Conservation (phyloP, 2,113 vertebrate species). For the Erpornis zantholeuca region DNA sequence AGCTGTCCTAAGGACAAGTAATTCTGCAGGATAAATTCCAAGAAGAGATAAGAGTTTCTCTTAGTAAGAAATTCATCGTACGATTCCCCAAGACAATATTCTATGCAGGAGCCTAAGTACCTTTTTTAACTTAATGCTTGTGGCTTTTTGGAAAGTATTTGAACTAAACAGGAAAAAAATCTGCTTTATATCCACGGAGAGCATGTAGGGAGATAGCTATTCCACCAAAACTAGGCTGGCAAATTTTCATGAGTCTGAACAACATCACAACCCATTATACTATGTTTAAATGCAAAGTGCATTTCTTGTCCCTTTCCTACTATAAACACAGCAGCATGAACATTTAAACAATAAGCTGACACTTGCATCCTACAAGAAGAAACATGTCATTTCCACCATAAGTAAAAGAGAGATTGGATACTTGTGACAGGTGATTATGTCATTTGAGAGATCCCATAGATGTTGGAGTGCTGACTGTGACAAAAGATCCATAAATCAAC, state of each 20-base stretch:
- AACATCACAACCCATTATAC: neutral
- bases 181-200: neutral
- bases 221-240: neutral
- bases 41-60: neutral
- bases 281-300: neutral
- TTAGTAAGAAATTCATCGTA: neutral
- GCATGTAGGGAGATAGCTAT: neutral
- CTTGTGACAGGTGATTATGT: neutral
- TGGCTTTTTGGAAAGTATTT: neutral
- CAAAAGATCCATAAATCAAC: neutral
- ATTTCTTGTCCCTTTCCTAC: neutral
- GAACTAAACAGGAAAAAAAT: neutral
- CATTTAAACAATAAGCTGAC: neutral
- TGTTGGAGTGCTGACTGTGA: neutral
- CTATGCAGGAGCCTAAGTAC: neutral
- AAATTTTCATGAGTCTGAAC: neutral
- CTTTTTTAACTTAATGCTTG: neutral
- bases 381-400: neutral
- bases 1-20: neutral
- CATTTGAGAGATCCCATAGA: neutral
- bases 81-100: neutral
- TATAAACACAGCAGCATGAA: neutral
- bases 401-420: neutral
- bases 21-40: neutral
- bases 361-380: neutral